These are phyloP conservation scores for Oegoconia quadripuncta DNA, from an alignment of 2,888 invertebrate species.

Conservation along the genomic window DNA sequence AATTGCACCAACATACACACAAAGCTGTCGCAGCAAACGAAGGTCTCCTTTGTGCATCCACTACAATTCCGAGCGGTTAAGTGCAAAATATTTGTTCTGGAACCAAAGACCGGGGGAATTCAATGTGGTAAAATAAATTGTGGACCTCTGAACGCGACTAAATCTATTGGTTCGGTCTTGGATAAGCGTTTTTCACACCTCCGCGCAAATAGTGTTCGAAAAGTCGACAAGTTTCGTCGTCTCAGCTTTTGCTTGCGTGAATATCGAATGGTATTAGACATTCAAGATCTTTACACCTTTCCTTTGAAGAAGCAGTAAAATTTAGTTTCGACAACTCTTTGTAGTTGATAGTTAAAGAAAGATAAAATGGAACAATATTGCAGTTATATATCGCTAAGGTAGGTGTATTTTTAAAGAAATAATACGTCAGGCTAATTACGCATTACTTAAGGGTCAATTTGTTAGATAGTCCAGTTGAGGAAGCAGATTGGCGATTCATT, in stretches of 20 bases:
- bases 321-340: background rate
- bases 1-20: conserved; percentile 20
- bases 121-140: conserved; percentile 37
- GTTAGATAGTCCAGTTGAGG: too few species aligned
- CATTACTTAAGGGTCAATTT: too few species aligned
- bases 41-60: conserved; percentile 37
- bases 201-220: conserved; percentile 8
- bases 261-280: background rate
- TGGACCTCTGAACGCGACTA: conserved; percentile 27
- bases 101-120: conserved; percentile 28
- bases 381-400: too few species aligned
- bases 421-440: too few species aligned
- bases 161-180: conserved; percentile 25
- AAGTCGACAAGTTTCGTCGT: conserved; percentile 6
- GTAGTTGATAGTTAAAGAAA: too few species aligned
- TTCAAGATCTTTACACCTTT: conserved; percentile 2
- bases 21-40: conserved; percentile 25
- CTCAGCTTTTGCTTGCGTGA: conserved; percentile 5
- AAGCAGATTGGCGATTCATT: too few species aligned
- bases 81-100: conserved; percentile 50
- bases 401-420: too few species aligned
- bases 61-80: conserved; percentile 34
- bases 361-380: too few species aligned
- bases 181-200: conserved; percentile 17
- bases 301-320: conserved; percentile 1